Percentiles rank a stretch among this genome's conserved stretches.
These are phyloP conservation scores for Chionis minor DNA, from an alignment of 2,113 vertebrate species.

Conservation along the genomic window DNA sequence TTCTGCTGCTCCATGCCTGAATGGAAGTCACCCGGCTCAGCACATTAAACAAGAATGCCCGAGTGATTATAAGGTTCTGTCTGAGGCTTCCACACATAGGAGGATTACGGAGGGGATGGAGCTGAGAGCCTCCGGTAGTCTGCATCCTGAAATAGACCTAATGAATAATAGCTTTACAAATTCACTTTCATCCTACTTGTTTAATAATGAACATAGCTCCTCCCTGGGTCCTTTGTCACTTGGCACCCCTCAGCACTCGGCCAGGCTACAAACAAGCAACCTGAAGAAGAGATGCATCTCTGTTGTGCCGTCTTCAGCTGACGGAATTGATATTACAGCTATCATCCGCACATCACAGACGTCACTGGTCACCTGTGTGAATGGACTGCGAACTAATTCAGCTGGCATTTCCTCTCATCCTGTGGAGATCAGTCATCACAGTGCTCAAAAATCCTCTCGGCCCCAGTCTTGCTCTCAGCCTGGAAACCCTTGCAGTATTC, in stretches of 20 bases:
- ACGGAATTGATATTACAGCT: slow-evolving; percentile 84
- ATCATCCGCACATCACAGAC: slow-evolving; percentile 89
- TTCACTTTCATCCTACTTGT: slow-evolving; percentile 80
- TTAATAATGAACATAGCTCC: slow-evolving; percentile 91
- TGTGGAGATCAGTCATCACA: slow-evolving; percentile 72
- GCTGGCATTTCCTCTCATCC: slow-evolving; percentile 75
- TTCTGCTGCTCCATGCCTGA: slow-evolving; percentile 73
- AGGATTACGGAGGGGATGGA: slow-evolving; percentile 74
- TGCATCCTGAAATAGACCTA: slow-evolving; percentile 69
- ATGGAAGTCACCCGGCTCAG: slow-evolving; percentile 73
- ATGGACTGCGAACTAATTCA: slow-evolving; percentile 80
- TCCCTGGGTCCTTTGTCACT: slow-evolving; percentile 84
- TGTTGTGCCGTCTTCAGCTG: slow-evolving; percentile 72
- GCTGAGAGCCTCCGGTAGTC: slow-evolving; percentile 54
- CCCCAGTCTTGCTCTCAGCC: slow-evolving; percentile 72
- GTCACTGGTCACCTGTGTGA: slow-evolving; percentile 86
- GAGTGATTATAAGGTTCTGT: slow-evolving; percentile 78
- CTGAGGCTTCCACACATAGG: slow-evolving; percentile 59
- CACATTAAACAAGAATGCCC: slow-evolving; percentile 90
- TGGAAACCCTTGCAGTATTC: slow-evolving; percentile 81
- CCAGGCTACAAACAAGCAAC: slow-evolving; percentile 80
- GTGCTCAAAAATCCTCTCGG: slow-evolving; percentile 73
- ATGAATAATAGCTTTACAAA: slow-evolving; percentile 77
- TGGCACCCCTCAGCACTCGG: slow-evolving; percentile 81
- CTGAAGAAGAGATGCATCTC: slow-evolving; percentile 84